These are phyloP conservation scores for Scyliorhinus canicula DNA, from an alignment of 2,797 vertebrate species.

Conservation along the genomic window DNA sequence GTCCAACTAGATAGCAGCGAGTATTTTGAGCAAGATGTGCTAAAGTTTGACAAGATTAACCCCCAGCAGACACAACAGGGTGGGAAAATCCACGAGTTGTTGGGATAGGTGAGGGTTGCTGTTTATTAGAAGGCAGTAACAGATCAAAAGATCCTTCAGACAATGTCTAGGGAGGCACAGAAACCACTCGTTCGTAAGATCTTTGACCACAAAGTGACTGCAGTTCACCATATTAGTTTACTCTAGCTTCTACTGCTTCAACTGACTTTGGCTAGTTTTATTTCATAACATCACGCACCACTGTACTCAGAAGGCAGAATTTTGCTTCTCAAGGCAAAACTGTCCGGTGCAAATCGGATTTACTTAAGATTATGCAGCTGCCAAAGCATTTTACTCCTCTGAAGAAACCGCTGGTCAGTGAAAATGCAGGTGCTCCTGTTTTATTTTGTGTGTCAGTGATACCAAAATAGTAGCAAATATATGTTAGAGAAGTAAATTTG, in stretches of 20 bases:
- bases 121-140: neutral
- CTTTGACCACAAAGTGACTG: neutral
- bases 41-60: neutral
- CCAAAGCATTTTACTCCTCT: neutral
- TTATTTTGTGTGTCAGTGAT: conserved; percentile 37
- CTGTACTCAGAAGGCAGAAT: conserved; percentile 8
- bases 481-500: conserved; percentile 41
- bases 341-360: neutral
- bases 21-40: neutral
- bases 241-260: neutral
- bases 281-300: neutral
- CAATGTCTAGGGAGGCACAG: neutral
- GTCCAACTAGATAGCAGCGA: neutral
- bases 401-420: conserved; percentile 39
- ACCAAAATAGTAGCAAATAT: conserved; percentile 33
- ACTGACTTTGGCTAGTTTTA: conserved; percentile 11
- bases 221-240: neutral
- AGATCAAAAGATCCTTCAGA: no score
- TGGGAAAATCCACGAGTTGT: neutral
- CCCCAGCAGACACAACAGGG: no score
- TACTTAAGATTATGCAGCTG: conserved; percentile 10
- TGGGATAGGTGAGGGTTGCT: neutral
- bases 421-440: conserved; percentile 29
- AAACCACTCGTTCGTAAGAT: neutral
- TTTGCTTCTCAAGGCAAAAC: conserved; percentile 37